Evolutionary conservation across 2,113 vertebrate genomes (phyloP), one percentile per base, ranked within the genome.

Genomic region (Phylloscopus whistleri): DNA sequence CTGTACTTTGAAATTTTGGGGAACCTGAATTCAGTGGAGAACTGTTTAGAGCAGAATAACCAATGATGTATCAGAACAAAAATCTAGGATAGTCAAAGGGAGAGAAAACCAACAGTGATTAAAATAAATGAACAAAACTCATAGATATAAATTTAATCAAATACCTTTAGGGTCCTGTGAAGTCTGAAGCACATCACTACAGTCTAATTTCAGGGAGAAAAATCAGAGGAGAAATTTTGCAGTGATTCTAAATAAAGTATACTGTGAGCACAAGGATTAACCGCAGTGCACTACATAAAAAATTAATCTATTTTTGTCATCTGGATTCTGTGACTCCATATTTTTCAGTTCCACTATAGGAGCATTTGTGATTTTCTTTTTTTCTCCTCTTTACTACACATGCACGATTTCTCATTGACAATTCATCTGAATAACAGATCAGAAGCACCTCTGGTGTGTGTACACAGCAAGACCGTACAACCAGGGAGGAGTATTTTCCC

Each of bases 161-260:
- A 94, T 87, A 91, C 83, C 91, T 96, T 85, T 89, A 93, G 64
- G 84, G 7, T 90, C 28, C 75, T 79, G 58, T 74, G 63, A 84
- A 72, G 55, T 93, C 90, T 83, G 82, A 88, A 87, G 74, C 83
- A 74, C 49, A 91, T 13, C 30, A 74, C 70, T 91, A 87, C 28
- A 23, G 70, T 31, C 27, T 80, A 94, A 79, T 92, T 94, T 95
- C 60, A 27, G n/a, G 31, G 28, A 51, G 37, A 84, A 93, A 95
- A 90, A 93, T 46, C 74, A 95, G 79, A 66, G 30, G 41, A 94
- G 28, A 48, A 86, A 88, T 93, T 91, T 79, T 85, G 73, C 74
- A 82, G 62, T 62, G 87, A 86, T 92, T 94, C 93, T 91, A 96
- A 94, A 93, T 92, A 94, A 86, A 93, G 74, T 89, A 44, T 87